Evolutionary conservation across 2,113 vertebrate species (phyloP), one percentile per base, ranked within the genome.

Genomic region (Tretioscincus oriximinensis): DNA sequence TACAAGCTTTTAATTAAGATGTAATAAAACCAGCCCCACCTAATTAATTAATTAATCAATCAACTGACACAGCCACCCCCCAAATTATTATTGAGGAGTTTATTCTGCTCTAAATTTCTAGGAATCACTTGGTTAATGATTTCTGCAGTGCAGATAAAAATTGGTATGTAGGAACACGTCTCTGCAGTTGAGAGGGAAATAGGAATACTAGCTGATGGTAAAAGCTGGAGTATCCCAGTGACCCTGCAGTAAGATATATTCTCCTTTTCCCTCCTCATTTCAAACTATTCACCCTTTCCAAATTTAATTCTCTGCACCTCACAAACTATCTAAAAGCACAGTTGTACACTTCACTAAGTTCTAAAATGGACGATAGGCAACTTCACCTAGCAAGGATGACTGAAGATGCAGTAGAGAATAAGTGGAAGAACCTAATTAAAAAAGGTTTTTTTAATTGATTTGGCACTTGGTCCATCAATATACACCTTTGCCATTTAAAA

Each of bases 1-100:
- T 26, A 77, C 60, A 24, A 82, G n/a, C 18, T 80, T 63, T 69
- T 88, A 89, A 91, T 90, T 90, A 84, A 81, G 84, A 82, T 45
- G 78, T 41, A 45, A 31, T 16, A 80, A 1, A 16, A 54, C 47
- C 58, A 85, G 76, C 7, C 49, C 85, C 31, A 76, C 18, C 45
- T 70, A 79, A 78, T 90, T 86, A 81, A 84, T 86, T 78, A 85
- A 86, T 84, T 26, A 69, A 84, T 87, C 81, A 73, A 54, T 86
- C 87, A 72, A 11, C 28, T 31, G 29, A 81, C 60, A 66, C 73
- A 76, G 58, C 73, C 64, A 73, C 63, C 0, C 0, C 73, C 86
- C 24, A 81, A 81, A 78, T 76, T 86, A 69, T 69, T 54, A 65
- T 58, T 72, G 78, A 31, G 41, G 77, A 1, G 24, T 89, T 78